Conservation (phyloP, 2,797 vertebrate species). For the Bryconaethiops microstoma region DNA sequence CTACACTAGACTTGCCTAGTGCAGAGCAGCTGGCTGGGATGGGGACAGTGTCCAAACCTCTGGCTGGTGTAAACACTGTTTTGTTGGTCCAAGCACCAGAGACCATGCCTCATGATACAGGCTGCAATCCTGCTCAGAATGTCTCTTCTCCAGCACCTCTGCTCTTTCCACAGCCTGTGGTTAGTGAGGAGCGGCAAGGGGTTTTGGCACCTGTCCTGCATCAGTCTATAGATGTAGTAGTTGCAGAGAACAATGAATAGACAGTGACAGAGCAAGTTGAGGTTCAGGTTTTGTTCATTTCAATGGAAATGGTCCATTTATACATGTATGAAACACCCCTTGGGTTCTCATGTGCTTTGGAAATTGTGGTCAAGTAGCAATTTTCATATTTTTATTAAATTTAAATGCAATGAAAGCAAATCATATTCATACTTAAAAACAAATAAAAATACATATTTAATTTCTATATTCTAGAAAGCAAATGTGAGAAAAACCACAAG, state of each 20-base stretch:
- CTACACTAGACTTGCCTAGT: not conserved
- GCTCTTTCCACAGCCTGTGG: slow-evolving; percentile 39
- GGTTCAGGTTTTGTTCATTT: no score
- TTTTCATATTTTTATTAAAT: not conserved
- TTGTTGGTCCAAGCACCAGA: slow-evolving; percentile 56
- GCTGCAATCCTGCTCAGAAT: slow-evolving; percentile 66
- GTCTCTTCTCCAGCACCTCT: slow-evolving; percentile 20
- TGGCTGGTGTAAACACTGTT: slow-evolving; percentile 46
- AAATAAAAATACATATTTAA: no score
- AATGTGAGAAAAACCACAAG: no score
- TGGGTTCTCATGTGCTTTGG: not conserved
- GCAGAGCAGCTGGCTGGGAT: not conserved
- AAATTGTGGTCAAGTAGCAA: not conserved
- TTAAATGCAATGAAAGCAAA: not conserved
- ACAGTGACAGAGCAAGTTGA: not conserved
- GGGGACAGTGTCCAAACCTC: not conserved
- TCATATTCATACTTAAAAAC: no score
- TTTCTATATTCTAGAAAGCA: no score
- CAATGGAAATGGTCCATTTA: no score
- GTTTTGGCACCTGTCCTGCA: slow-evolving; percentile 31
- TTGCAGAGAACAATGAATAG: slow-evolving; percentile 45
- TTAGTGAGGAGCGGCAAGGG: slow-evolving; percentile 27
- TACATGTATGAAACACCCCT: not conserved
- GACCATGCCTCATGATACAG: slow-evolving; percentile 69
- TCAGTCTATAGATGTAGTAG: slow-evolving; percentile 49